phyloP scores from a whole-genome alignment of 2,113 vertebrate genomes.

The Ailuropoda melanoleuca region DNA sequence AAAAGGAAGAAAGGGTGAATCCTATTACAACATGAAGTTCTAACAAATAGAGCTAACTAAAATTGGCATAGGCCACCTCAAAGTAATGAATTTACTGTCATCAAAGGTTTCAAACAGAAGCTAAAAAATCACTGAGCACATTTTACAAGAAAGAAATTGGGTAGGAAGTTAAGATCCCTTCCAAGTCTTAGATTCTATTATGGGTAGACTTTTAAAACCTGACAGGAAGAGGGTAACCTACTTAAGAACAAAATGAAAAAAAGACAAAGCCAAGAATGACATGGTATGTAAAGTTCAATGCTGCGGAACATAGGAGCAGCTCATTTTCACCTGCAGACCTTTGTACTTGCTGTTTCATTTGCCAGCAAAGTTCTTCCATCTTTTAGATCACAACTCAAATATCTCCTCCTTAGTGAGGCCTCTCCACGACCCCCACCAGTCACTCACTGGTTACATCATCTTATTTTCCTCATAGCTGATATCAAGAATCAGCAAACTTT shows the following conservation, averaged over 20 bases:
- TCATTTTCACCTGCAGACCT: not conserved
- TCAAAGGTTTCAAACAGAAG: slow-evolving; percentile 14
- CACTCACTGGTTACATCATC: not conserved
- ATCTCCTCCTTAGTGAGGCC: not conserved
- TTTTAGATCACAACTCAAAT: not conserved
- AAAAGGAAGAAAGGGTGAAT: not conserved
- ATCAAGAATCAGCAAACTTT: slow-evolving; percentile 9
- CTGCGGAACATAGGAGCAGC: not conserved
- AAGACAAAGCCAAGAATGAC: not conserved
- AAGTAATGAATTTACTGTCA: slow-evolving; percentile 27
- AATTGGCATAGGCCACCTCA: not conserved
- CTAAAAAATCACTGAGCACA: slow-evolving; percentile 33
- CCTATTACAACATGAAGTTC: not conserved
- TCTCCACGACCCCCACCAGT: not conserved
- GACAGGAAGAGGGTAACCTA: not conserved
- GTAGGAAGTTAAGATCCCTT: slow-evolving; percentile 10
- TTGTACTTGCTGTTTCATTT: not conserved
- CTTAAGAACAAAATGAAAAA: slow-evolving; percentile 11
- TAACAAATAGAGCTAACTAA: slow-evolving; percentile 4
- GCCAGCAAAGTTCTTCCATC: not conserved
- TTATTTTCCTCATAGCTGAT: slow-evolving; percentile 14
- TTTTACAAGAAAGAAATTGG: slow-evolving; percentile 22
- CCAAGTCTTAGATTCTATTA: slow-evolving; percentile 4
- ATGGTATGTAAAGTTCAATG: not conserved
- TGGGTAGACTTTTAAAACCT: not conserved